Base-by-base conservation (phyloP, 37 sponge, comb jelly and placozoan species). In the Axinella damicornis region DNA sequence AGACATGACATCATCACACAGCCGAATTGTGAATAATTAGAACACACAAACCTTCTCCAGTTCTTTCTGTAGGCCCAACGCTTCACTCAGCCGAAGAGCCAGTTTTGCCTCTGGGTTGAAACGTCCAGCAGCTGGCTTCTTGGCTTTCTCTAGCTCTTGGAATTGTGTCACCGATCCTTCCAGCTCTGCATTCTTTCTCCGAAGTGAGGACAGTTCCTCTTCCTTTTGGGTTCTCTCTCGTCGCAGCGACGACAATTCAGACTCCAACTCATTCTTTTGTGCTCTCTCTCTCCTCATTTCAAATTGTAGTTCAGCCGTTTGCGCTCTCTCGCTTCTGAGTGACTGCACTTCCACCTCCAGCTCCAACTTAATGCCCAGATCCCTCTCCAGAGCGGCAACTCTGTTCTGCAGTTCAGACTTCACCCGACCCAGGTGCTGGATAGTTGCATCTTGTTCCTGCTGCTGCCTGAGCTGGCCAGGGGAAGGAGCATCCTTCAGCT, bases 81-180 rank as follows among this genome's bases (percentile, higher is more conserved):
- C 81, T 69, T 80, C 81, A 80, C 68, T 80, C 21, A 80, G 57
- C 24, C 81, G 18, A 33, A n/a, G 46, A 46, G 4, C 46, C 9
- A 4, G 9, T 4, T 46, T 46, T 9, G 4, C 46, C 46, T 46
- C 46, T 46, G 46, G 46, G 9, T 12, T 4, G 46, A 9, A 12
- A 46, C 46, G 46, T 46, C 9, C 46, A 12, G 4, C 6, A 4
- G 46, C 4, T 46, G 46, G 46, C 9, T 9, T 46, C 46, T 46
- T 46, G 46, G 46, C 46, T 46, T 46, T 46, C 46, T 46, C 46
- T 12, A 46, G 46, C 46, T 46, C 46, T 9, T 46, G 4, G 46
- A 46, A 9, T 46, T 46, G 46, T 12, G 46, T 46, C 46, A 46
- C 46, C 9, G 4, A 4, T 4, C 46, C 46, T 46, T 46, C 46